A percentile compares a stretch with the other conserved stretches of the same genome.
These are phyloP conservation scores for Leucoraja erinaceus DNA, from an alignment of 2,113 vertebrate genomes.

Conservation along the genomic window DNA sequence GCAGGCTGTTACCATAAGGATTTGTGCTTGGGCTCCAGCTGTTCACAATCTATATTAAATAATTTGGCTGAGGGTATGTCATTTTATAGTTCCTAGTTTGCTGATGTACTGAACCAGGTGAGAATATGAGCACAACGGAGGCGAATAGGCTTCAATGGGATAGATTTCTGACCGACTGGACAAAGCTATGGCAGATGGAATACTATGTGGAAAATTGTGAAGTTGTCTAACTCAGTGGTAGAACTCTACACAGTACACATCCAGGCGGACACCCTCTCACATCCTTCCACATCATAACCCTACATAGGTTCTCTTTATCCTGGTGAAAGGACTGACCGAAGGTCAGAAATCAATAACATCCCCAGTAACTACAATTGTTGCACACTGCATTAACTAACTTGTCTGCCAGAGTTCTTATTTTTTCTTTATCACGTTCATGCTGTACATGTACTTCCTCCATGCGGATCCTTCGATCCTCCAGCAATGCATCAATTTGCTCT, in stretches of 20 bases:
- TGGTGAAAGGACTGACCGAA: not conserved
- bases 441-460: constrained; percentile 74
- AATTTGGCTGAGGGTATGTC: too few species aligned
- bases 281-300: not conserved
- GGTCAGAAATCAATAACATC: not conserved
- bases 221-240: too few species aligned
- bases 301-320: not conserved
- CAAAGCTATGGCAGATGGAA: too few species aligned
- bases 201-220: too few species aligned
- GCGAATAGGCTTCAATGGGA: too few species aligned
- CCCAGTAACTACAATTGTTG: not conserved
- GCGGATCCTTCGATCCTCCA: constrained; percentile 76
- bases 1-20: too few species aligned
- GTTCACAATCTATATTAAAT: too few species aligned
- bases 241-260: not conserved
- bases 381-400: constrained; percentile 60
- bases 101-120: too few species aligned
- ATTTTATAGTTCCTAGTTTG: too few species aligned
- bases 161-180: too few species aligned
- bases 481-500: constrained; percentile 76
- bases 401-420: constrained; percentile 64
- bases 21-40: too few species aligned
- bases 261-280: not conserved
- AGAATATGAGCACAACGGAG: too few species aligned
- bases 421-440: constrained; percentile 69